Conservation (phyloP, 2,888 invertebrate species). For the Lycaena phlaeas region DNA sequence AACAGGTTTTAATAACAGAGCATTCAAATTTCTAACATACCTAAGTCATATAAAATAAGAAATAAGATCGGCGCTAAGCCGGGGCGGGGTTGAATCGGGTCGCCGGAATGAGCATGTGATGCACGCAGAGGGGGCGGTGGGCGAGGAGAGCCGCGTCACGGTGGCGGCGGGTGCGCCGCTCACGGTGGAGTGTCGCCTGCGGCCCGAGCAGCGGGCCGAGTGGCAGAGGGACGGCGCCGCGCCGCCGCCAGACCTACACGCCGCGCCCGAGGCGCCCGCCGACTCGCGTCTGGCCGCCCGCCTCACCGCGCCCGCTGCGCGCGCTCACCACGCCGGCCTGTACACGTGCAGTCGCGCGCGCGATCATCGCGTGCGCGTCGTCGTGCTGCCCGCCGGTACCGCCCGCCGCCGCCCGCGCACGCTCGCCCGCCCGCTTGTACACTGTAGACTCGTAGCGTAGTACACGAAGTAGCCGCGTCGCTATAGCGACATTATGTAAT, state of each 20-base stretch:
- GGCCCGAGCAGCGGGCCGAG: constrained; percentile 28
- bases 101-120: constrained; percentile 7
- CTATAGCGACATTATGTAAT: background rate
- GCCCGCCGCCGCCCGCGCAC: constrained; percentile 16
- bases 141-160: constrained; percentile 29
- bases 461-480: background rate
- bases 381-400: constrained; percentile 26
- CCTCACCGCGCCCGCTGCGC: constrained; percentile 33
- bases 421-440: constrained; percentile 19
- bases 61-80: background rate
- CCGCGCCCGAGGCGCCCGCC: constrained; percentile 25
- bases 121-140: constrained; percentile 17
- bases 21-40: no score
- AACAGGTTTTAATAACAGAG: no score
- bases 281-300: constrained; percentile 31
- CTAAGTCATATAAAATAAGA: no score
- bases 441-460: background rate
- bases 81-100: background rate
- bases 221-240: constrained; percentile 34
- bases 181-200: constrained; percentile 48
- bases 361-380: constrained; percentile 37
- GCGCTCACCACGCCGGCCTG: constrained; percentile 37
- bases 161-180: constrained; percentile 49
- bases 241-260: constrained; percentile 32
- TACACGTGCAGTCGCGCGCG: constrained; percentile 42